Evolutionary conservation across 2,113 vertebrate species (phyloP), one percentile per base, ranked within the genome.

Genomic region (Delphinapterus leucas): DNA sequence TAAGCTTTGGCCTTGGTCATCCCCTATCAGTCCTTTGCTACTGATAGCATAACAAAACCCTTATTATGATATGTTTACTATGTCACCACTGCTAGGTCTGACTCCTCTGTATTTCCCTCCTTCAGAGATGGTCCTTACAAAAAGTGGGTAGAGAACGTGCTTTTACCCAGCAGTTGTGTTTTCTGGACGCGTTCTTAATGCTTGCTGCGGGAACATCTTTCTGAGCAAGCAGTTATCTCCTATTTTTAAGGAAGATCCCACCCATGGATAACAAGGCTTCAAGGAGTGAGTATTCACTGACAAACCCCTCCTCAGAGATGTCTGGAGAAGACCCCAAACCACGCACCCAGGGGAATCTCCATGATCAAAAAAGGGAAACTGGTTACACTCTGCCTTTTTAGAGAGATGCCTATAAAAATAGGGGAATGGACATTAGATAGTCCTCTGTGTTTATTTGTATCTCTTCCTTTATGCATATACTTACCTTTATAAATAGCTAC

Each of bases 401-500:
- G 33, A 44, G 41, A 96, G 38, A 80, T 88, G 36, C 28, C 38
- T 90, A 70, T 17, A 84, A 49, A 88, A 88, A 83, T 70, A 86
- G 31, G 63, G 67, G 91, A 47, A 68, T 80, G 67, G 33, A 80
- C 49, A 79, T 84, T 74, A 76, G 63, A 76, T 53, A 83, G 71
- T 95, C 31, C 65, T 60, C 63, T 82, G 25, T 92, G 41, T 91
- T 84, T 95, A 49, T 79, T 86, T 97, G 36, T 60, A 85, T 90
- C 77, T 97, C 55, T 96, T 83, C 61, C 11, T 97, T 79, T 90
- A 87, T 86, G 9, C 7, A 70, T 80, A 33, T 41, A 94, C 88
- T 92, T 96, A 93, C 83, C 28, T 94, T 95, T 79, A 88, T 96
- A 97, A 95, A 91, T 85, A 93, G 47, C 76, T 88, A 93, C 53